Conservation (phyloP, 2,888 invertebrate species). For the Leucophora obtusa region DNA sequence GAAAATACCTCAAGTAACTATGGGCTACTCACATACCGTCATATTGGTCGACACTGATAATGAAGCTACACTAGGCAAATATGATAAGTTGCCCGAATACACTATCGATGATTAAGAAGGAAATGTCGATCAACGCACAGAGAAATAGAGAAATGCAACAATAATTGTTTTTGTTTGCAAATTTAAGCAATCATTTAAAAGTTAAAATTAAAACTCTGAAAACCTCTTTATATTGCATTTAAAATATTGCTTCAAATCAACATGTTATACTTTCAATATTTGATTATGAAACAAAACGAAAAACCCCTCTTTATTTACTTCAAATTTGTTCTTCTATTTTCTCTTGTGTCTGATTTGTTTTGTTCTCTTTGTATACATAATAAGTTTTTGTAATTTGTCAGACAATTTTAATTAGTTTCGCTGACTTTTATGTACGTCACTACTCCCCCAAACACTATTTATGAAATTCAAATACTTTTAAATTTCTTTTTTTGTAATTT, state of each 20-base stretch:
- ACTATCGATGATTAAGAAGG: conserved; percentile 75
- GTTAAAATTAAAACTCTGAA: conserved; percentile 23
- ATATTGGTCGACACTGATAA: conserved; percentile 81
- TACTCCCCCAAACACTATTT: neutral
- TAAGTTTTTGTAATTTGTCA: neutral
- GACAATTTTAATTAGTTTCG: conserved; percentile 6
- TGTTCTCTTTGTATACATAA: neutral
- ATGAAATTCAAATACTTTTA: conserved; percentile 5
- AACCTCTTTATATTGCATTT: conserved; percentile 52
- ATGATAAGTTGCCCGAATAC: conserved; percentile 80
- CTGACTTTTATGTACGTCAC: conserved; percentile 16
- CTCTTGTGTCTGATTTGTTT: neutral
- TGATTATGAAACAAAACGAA: neutral
- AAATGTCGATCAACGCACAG: conserved; percentile 2
- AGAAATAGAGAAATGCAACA: conserved; percentile 19
- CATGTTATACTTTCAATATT: conserved; percentile 3
- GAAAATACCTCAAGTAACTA: conserved; percentile 87
- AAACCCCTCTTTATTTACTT: neutral
- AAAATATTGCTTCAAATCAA: conserved; percentile 19
- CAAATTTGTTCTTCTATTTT: neutral
- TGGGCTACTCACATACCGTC: conserved; percentile 92
- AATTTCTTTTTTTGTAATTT: conserved; percentile 3
- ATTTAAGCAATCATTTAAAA: conserved; percentile 31
- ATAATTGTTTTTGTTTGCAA: conserved; percentile 26
- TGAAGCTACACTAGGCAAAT: conserved; percentile 80